Base-by-base conservation (phyloP, 1,140 invertebrate species). In the Euwallacea fornicatus region DNA sequence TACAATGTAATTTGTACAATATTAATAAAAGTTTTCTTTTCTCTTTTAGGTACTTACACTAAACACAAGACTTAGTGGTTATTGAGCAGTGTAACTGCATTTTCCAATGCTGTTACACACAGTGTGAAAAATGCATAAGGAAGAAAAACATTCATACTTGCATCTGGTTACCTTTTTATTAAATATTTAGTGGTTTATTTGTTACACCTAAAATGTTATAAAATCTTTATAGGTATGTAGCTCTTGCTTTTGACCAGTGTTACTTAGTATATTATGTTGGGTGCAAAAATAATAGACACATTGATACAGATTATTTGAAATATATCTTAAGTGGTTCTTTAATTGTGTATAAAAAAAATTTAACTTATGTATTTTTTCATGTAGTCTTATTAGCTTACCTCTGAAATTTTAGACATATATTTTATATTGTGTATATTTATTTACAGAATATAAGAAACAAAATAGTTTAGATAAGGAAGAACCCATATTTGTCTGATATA, bases 81-180 rank as follows among this genome's bases (percentile, higher is more conserved):
- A 87, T 91, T 70, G 93, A 96, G 82, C 86, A 95, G 73, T 98
- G 96, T 82, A 90, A 92, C 75, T 98, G 96, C 84, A 96, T 91
- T 78, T 98, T 96, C 85, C 93, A 97, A 80, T 98, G 96, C 95
- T 98, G 96, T 83, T 98, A 96, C 83, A 96, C 98, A 70, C 94
- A 95, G 83, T 98, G 96, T 83, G 93, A 96, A 83, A 84, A 91
- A 72, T 98, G 95, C 83, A 88, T 88, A 76, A 91, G 89, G 66
- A 93, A 92, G 84, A 94, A 94, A 84, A 93, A 91, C 62, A 88
- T 96, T 76, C 92, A 98, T 83, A 97, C 93, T 78, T 98, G 96
- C 83, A 85, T 92, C 80, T 94, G 89, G 87, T 33, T 33, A 33
- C 21, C 21, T 33, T 33, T 33, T 21, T 56, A 16, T 9, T 33